These are phyloP conservation scores for Hiodon tergisus DNA, from an alignment of 2,113 vertebrate species.

Conservation along the genomic window DNA sequence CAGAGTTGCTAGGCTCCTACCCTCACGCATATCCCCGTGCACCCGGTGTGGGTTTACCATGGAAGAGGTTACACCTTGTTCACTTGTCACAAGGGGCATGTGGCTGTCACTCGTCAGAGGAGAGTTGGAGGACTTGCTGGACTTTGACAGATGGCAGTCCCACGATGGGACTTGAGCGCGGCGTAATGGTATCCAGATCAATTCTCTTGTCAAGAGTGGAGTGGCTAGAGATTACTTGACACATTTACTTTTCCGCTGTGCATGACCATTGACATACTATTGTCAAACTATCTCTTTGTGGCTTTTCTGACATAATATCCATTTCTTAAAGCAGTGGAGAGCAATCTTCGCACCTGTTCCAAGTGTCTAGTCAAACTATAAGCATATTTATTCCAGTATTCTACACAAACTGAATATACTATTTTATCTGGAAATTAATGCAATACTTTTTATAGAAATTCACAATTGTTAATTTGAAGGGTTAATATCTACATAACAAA, in stretches of 20 bases:
- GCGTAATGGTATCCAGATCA: background rate
- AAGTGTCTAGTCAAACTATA: background rate
- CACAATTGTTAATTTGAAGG: background rate
- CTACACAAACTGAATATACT: background rate
- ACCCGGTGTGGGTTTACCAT: background rate
- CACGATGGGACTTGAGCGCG: background rate
- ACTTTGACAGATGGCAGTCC: background rate
- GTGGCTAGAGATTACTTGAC: conserved; percentile 32
- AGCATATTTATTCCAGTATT: background rate
- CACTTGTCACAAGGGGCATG: background rate
- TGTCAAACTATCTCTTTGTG: conserved; percentile 3
- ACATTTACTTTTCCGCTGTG: conserved; percentile 29
- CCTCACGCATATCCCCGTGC: background rate
- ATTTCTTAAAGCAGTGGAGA: background rate
- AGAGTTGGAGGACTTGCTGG: background rate
- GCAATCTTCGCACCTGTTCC: background rate
- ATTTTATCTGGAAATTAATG: too few relatives aligned
- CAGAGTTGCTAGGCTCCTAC: background rate
- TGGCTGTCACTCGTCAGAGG: background rate
- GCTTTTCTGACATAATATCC: conserved; percentile 28
- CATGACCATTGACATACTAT: conserved; percentile 33
- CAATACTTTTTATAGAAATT: too few relatives aligned
- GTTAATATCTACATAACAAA: too few relatives aligned
- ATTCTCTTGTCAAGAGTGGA: conserved; percentile 16
- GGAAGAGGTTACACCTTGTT: background rate